These are phyloP conservation scores for Papilio dardanus DNA, from an alignment of 1,140 invertebrate genomes.

Conservation along the genomic window DNA sequence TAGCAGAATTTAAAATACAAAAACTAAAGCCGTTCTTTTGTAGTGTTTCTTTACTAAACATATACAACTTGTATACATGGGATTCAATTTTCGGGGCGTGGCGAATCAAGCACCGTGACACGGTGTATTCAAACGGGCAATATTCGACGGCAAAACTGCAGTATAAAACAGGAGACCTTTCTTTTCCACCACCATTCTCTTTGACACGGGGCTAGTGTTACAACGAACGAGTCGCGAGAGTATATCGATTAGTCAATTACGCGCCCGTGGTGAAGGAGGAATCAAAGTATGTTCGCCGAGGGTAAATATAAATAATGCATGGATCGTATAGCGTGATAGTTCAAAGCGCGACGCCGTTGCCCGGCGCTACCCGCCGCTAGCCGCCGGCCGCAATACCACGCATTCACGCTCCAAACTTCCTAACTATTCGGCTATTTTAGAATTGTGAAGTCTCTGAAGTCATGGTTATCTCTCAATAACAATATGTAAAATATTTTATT, in stretches of 20 bases:
- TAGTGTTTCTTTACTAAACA: conserved; percentile 56
- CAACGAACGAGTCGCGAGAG: conserved; percentile 49
- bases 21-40: conserved; percentile 40
- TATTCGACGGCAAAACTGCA: conserved; percentile 74
- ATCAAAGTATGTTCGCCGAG: conserved; percentile 80
- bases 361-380: conserved; percentile 45
- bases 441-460: conserved; percentile 11
- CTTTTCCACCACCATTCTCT: conserved; percentile 62
- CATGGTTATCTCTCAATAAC: conserved; percentile 11
- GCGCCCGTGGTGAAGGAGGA: conserved; percentile 69
- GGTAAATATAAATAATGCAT: conserved; percentile 82
- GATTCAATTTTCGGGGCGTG: conserved; percentile 81
- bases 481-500: conserved; percentile 24
- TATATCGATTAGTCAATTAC: conserved; percentile 74
- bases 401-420: conserved; percentile 52
- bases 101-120: conserved; percentile 80
- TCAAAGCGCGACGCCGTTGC: conserved; percentile 73
- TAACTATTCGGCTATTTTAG: conserved; percentile 39
- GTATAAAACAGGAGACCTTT: conserved; percentile 78
- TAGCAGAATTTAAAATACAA: conserved; percentile 46
- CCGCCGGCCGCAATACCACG: conserved; percentile 55
- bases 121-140: conserved; percentile 80
- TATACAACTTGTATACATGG: conserved; percentile 75
- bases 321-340: conserved; percentile 79
- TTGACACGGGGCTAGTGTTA: conserved; percentile 59